Percentiles rank a stretch among this genome's conserved stretches.
phyloP scores from a whole-genome alignment of 2,888 invertebrate genomes.

The Zootermopsis nevadensis region DNA sequence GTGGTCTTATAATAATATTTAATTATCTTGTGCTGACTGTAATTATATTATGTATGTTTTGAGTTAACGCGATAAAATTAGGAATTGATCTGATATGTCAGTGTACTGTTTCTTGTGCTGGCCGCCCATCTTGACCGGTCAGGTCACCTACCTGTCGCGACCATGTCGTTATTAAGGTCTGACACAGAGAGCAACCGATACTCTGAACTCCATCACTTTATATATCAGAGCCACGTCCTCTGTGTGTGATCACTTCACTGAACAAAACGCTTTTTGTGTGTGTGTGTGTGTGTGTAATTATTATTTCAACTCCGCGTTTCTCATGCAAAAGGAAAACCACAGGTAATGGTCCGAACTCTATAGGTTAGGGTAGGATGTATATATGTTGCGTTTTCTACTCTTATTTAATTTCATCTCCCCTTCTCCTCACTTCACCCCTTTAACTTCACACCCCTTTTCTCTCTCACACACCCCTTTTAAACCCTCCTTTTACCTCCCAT shows the following conservation, averaged over 20 bases:
- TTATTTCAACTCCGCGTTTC: slow-evolving; percentile 41
- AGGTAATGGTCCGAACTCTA: slow-evolving; percentile 43
- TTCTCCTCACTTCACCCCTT: slow-evolving; percentile 30
- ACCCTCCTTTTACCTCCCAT: slow-evolving; percentile 40
- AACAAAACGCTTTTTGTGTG: slow-evolving; percentile 38
- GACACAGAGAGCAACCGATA: slow-evolving; percentile 12
- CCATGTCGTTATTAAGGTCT: neutral
- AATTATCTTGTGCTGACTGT: no score
- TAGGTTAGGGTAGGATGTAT: slow-evolving; percentile 2
- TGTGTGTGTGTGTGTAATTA: slow-evolving; percentile 36
- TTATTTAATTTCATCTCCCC: slow-evolving; percentile 48
- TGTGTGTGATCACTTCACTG: slow-evolving; percentile 35
- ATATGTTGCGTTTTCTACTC: slow-evolving; percentile 38
- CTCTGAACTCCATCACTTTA: neutral
- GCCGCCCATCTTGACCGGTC: neutral
- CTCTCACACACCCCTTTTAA: slow-evolving; percentile 36
- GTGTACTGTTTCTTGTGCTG: no score
- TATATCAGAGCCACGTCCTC: slow-evolving; percentile 16
- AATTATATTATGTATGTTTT: no score
- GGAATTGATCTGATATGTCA: no score
- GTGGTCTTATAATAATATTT: no score
- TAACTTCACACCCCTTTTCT: slow-evolving; percentile 33
- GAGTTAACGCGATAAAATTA: no score
- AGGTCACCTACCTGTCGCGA: neutral
- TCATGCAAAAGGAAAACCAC: slow-evolving; percentile 41